These are phyloP conservation scores for Tillus elongatus DNA, from an alignment of 2,888 invertebrate genomes.

Conservation along the genomic window DNA sequence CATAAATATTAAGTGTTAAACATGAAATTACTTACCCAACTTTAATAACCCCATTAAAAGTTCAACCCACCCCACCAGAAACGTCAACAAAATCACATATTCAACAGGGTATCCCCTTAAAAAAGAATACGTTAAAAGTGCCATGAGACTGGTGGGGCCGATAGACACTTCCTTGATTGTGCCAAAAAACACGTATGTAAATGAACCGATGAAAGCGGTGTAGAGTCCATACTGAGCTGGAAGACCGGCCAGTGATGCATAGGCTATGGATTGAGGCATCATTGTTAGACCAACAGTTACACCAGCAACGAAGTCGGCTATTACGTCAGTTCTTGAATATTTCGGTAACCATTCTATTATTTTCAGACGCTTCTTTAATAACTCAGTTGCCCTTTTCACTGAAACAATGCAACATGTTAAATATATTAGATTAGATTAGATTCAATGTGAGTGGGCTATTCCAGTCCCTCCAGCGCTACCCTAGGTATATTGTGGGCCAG, in stretches of 20 bases:
- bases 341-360: slow-evolving; percentile 54
- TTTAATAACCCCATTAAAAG: slow-evolving; percentile 72
- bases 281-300: slow-evolving; percentile 82
- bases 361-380: slow-evolving; percentile 6
- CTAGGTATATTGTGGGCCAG: too few relatives aligned
- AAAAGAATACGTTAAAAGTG: slow-evolving; percentile 69
- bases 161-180: slow-evolving; percentile 80
- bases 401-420: too few relatives aligned
- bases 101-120: slow-evolving; percentile 61
- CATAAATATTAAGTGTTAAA: too few relatives aligned
- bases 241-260: slow-evolving; percentile 76
- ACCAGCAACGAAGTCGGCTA: slow-evolving; percentile 81
- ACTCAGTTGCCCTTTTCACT: background rate
- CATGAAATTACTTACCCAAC: slow-evolving; percentile 68
- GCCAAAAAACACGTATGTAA: slow-evolving; percentile 80
- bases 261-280: slow-evolving; percentile 89
- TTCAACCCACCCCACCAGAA: slow-evolving; percentile 69
- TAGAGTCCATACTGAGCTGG: slow-evolving; percentile 88
- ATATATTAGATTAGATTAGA: too few relatives aligned
- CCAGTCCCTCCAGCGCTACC: too few relatives aligned
- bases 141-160: slow-evolving; percentile 91
- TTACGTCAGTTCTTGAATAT: slow-evolving; percentile 58
- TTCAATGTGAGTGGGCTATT: too few relatives aligned
- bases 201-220: slow-evolving; percentile 81
- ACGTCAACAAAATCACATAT: slow-evolving; percentile 65